Conservation (phyloP, 1,140 invertebrate genomes). For the Caenorhabditis remanei region DNA sequence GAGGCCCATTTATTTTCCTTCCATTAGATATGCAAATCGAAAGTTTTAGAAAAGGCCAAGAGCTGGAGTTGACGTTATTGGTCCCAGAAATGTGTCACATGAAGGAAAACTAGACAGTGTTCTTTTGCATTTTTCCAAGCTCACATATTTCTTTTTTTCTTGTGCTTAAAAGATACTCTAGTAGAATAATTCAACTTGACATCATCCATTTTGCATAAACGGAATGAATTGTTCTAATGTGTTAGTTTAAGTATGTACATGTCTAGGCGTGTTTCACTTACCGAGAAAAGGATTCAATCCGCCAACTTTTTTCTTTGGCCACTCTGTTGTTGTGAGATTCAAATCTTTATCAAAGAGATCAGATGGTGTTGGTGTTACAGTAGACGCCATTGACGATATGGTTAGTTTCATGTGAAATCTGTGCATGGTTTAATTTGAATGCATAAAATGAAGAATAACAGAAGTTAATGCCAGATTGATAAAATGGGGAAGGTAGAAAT, state of each 20-base stretch:
- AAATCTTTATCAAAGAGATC: neutral
- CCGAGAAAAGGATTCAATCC: slow-evolving; percentile 22
- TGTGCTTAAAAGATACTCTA: too few relatives aligned
- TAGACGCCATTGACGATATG: neutral
- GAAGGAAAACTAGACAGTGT: slow-evolving; percentile 3
- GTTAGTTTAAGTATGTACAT: slow-evolving; percentile 22
- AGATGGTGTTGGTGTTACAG: neutral
- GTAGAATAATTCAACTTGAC: neutral
- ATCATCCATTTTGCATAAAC: neutral
- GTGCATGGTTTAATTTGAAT: neutral
- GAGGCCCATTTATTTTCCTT: neutral
- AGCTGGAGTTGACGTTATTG: slow-evolving; percentile 11
- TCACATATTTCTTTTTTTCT: neutral
- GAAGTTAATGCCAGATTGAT: neutral
- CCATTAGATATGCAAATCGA: slow-evolving; percentile 13
- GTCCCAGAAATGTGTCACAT: neutral
- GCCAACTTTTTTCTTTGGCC: slow-evolving; percentile 27
- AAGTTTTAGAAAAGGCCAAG: neutral
- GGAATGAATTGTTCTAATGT: neutral
- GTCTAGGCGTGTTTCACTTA: slow-evolving; percentile 9
- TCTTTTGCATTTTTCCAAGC: neutral
- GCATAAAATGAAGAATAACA: neutral
- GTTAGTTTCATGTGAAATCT: slow-evolving; percentile 27
- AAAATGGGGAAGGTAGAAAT: neutral
- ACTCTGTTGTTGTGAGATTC: slow-evolving; percentile 14